Evolutionary conservation across 2,888 invertebrate species (phyloP).

Genomic region (Drosophila meridiana): DNA sequence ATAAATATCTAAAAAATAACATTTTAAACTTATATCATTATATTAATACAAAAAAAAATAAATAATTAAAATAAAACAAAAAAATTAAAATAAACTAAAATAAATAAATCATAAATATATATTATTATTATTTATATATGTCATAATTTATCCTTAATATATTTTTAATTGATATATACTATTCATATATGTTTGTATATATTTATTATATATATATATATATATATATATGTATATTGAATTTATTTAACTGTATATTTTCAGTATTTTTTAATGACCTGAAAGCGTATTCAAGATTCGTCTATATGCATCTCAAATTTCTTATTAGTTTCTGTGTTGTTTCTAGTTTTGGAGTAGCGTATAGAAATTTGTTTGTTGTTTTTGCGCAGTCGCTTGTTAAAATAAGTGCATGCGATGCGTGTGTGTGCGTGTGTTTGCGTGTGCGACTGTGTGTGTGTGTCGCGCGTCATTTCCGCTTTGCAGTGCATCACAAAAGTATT

Average conservation of each 20-base stretch:
- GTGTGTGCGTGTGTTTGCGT: conserved; percentile 16
- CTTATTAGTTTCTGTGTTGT: conserved; percentile 12
- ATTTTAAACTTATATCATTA: too few species aligned
- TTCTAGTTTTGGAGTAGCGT: conserved; percentile 7
- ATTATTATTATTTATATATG: too few species aligned
- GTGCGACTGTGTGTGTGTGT: conserved; percentile 37
- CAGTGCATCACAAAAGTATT: conserved; percentile 70
- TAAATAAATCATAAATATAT: too few species aligned
- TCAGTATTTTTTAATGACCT: too few species aligned
- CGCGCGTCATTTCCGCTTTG: conserved; percentile 65
- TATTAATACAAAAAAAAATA: too few species aligned
- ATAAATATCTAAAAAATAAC: too few species aligned
- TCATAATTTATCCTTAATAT: too few species aligned
- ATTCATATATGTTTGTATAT: too few species aligned
- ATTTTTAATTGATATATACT: too few species aligned
- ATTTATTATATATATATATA: neutral
- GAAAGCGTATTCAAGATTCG: neutral
- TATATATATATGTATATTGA: neutral
- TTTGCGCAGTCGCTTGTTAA: conserved; percentile 46
- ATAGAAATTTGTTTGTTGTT: conserved; percentile 50
- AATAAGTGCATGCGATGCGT: conserved; percentile 32
- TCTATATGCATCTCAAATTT: neutral
- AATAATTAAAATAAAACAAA: too few species aligned
- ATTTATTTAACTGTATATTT: too few species aligned
- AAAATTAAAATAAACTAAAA: too few species aligned